Evolutionary conservation across 2,797 vertebrate genomes (phyloP), one percentile per base, ranked within the genome.

Genomic region (Cirrhinus molitorella): DNA sequence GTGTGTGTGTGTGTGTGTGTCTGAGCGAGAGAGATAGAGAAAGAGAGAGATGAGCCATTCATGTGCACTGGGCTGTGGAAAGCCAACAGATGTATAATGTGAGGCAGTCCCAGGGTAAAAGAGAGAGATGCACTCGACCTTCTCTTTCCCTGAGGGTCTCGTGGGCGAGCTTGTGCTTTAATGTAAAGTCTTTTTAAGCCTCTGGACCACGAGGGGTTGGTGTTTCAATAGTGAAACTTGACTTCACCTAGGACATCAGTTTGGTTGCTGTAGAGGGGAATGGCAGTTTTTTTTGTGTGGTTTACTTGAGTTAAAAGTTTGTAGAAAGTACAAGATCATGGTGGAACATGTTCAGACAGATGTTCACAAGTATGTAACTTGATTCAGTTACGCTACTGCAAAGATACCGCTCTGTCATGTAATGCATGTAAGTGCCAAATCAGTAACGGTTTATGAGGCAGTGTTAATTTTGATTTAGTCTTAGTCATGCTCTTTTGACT

Each of bases 21-120:
- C 21, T 63, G 59, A 28, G 59, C 0, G 94, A 92, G 93, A 91
- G 93, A 93, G 92, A 87, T 2, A 34, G 31, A 34, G 31, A 34
- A 4, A 93, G 87, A 91, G 91, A 89, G 94, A 92, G 93, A 92
- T 91, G 93, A 89, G 91, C 94, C 92, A 92, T 93, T 94, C 93
- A 92, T 94, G 94, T 93, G 93, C 93, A 94, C 86, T 90, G 93
- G 93, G 93, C 91, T 94, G 93, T 94, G 92, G 92, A 94, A 90
- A 93, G 93, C 92, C 90, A 88, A 91, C 94, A 94, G 92, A 94
- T 93, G 83, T 91, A 93, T 93, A 92, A 92, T 93, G 94, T 93
- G 94, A 85, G 72, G 91, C 94, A 91, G 94, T 94, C 92, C 93
- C 92, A 90, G 78, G 70, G 75, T 83, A 79, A 63, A 59, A 40